Evolutionary conservation across 2,797 vertebrate species (phyloP).

Genomic region (Sus cebifrons): DNA sequence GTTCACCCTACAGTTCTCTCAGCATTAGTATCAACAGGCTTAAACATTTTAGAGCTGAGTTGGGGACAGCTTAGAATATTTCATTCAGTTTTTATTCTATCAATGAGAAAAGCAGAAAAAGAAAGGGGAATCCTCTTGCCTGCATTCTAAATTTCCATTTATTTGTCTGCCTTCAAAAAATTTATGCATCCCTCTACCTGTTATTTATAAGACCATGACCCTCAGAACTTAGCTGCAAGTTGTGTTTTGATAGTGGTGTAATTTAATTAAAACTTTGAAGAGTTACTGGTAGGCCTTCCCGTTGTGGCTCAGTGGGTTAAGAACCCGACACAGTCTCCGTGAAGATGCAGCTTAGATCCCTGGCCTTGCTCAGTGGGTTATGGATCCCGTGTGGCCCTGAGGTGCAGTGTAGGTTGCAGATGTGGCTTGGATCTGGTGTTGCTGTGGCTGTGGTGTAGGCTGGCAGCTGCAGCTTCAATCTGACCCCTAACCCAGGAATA

Average conservation of each 20-base stretch:
- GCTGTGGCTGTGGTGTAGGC: too few relatives aligned
- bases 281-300: neutral
- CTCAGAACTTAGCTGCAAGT: neutral
- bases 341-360: too few relatives aligned
- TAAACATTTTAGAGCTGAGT: neutral
- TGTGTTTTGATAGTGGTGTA: neutral
- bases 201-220: conserved; percentile 22
- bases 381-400: too few relatives aligned
- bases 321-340: too few relatives aligned
- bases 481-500: too few relatives aligned
- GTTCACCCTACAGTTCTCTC: neutral
- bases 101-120: conserved; percentile 44
- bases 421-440: too few relatives aligned
- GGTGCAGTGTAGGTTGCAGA: too few relatives aligned
- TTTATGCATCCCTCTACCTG: neutral
- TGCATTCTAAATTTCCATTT: neutral
- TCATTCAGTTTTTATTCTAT: conserved; percentile 6
- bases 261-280: conserved; percentile 39
- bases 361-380: too few relatives aligned
- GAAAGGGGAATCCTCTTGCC: neutral
- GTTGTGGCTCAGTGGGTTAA: too few relatives aligned
- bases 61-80: neutral
- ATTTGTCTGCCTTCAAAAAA: conserved; percentile 15
- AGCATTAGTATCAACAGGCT: neutral
- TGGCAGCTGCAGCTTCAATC: too few relatives aligned